Evolutionary conservation across 1,140 invertebrate genomes (phyloP), one percentile per base, ranked within the genome.

Genomic region (Macrosteles quadrilineatus): DNA sequence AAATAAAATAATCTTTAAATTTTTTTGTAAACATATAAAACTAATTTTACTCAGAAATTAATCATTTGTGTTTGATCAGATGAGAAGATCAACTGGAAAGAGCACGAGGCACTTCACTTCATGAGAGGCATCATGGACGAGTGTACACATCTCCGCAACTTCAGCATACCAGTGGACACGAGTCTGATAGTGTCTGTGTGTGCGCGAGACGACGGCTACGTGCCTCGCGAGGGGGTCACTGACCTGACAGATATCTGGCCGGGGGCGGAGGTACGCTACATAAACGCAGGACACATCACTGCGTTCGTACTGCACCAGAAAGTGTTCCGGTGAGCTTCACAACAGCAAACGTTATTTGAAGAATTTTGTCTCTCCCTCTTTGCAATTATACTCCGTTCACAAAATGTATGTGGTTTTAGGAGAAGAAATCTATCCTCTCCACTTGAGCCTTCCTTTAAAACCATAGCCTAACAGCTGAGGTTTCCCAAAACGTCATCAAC

Each of bases 91-190:
- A 69, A 62, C 43, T 69, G 68, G 68, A 53, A 55, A 1, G 68
- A 63, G 27, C 30, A 69, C 72, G 91, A 95, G 78, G 92, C 93
- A 1, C 73, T 96, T 11, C 90, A 95, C 80, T 98, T 99, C 78
- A 99, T 99, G 97, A 84, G 92, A 27, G 96, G 96, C 0, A 90
- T 99, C 71, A 99, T 99, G 97, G 97, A 99, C 78, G 95, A 99
- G 81, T 99, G 95, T 79, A 99, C 98, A 1, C 96, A 98, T 82
- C 82, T 99, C 1, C 92, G 88, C 69, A 97, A 98, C 80, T 99
- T 97, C 77, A 90, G 92, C 14, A 81, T 89, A 3, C 91, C 91
- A 0, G 87, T 90, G 25, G 96, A 98, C 78, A 92, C 94, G 1
- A 89, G 90, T 12, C 81, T 97, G 19, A 91, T 95, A 71, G 95